These are phyloP conservation scores for Bimastos eiseni DNA, from an alignment of 2,888 invertebrate species.

Conservation along the genomic window DNA sequence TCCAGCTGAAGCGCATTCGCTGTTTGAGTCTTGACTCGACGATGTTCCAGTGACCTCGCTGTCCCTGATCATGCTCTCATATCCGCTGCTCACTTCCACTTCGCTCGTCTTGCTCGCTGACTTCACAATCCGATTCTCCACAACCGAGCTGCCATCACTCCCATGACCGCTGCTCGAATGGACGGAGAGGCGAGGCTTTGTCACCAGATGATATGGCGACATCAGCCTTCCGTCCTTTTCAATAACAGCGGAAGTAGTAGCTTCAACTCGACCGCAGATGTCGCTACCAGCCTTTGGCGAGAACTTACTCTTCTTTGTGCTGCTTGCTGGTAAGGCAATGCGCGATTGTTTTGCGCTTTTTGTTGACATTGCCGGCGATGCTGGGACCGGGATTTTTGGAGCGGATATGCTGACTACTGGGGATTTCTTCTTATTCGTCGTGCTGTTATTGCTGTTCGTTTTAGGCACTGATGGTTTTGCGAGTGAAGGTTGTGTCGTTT, in stretches of 20 bases:
- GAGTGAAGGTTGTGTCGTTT: background rate
- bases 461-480: background rate
- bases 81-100: conserved; percentile 68
- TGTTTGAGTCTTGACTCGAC: conserved; percentile 62
- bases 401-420: background rate
- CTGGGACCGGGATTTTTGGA: background rate
- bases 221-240: conserved; percentile 47
- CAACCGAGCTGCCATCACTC: conserved; percentile 54
- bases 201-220: conserved; percentile 62
- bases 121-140: conserved; percentile 40
- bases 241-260: background rate
- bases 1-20: conserved; percentile 55
- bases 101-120: conserved; percentile 42
- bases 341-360: conserved; percentile 19
- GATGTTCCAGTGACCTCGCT: conserved; percentile 82
- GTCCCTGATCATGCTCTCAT: conserved; percentile 86
- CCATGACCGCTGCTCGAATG: conserved; percentile 63
- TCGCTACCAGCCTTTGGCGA: background rate
- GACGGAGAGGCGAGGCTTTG: conserved; percentile 58
- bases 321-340: conserved; percentile 15
- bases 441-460: background rate
- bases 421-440: background rate
- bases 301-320: background rate
- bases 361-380: background rate
- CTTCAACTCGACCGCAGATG: background rate